Conservation (phyloP, 92 coral and sea anemone species). For the Zoanthus gigantus region DNA sequence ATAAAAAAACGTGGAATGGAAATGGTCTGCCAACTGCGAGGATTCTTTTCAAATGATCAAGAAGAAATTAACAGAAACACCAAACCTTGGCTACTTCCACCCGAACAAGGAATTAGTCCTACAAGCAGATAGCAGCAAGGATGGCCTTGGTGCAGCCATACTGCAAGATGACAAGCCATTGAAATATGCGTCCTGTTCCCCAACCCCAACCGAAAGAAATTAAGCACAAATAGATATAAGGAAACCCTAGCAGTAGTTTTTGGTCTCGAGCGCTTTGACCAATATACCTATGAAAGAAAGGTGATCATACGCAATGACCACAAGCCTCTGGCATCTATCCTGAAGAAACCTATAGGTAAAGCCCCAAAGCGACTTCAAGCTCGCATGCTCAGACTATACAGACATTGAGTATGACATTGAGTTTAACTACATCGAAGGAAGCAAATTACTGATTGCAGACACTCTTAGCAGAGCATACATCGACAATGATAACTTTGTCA, state of each 20-base stretch:
- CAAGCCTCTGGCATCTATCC: too few species aligned
- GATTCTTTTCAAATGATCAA: conserved; percentile 20
- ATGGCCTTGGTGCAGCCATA: conserved; percentile 13
- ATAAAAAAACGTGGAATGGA: too few species aligned
- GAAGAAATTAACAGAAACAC: conserved; percentile 9
- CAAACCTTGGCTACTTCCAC: background rate
- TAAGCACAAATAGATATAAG: too few species aligned
- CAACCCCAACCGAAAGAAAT: too few species aligned
- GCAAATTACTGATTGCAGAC: background rate
- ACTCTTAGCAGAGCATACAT: background rate
- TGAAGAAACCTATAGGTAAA: background rate
- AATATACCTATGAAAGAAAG: background rate
- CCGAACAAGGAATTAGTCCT: background rate
- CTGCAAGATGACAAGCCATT: background rate
- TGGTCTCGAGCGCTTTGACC: background rate
- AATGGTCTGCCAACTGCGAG: too few species aligned
- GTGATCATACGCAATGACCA: background rate
- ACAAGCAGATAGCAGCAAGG: background rate
- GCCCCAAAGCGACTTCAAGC: too few species aligned
- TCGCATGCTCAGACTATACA: background rate
- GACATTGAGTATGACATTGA: background rate
- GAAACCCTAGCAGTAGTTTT: background rate
- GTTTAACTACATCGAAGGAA: background rate
- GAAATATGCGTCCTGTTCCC: background rate
- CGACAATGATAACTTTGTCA: background rate